These are phyloP conservation scores for Cinclus cinclus DNA, from an alignment of 2,113 vertebrate genomes.

Conservation along the genomic window DNA sequence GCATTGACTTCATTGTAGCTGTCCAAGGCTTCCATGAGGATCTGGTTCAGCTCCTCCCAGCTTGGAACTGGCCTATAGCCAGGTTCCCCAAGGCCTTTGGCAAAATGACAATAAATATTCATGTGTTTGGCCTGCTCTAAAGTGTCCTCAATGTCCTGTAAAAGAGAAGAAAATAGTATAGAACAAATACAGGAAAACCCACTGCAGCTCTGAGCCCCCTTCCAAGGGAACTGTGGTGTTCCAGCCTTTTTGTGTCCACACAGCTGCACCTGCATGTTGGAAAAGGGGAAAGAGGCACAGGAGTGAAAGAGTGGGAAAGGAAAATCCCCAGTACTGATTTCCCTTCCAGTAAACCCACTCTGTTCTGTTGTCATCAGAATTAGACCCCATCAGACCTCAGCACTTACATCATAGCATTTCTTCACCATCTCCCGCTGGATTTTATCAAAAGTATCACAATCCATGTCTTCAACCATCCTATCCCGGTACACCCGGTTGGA, in stretches of 20 bases:
- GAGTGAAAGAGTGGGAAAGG: background rate
- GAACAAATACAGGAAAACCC: background rate
- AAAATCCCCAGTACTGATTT: background rate
- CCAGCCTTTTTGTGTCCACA: background rate
- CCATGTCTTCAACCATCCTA: constrained; percentile 86
- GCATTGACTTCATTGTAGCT: constrained; percentile 91
- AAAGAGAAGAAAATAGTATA: background rate
- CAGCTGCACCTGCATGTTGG: background rate
- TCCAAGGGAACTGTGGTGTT: fast-evolving
- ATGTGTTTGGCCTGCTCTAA: constrained; percentile 74
- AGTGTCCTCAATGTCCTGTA: constrained; percentile 79
- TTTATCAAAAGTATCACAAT: constrained; percentile 85
- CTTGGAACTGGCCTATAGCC: constrained; percentile 83
- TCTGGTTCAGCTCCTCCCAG: constrained; percentile 85
- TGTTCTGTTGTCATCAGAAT: background rate
- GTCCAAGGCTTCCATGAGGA: constrained; percentile 84
- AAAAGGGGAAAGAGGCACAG: background rate
- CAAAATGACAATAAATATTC: constrained; percentile 92
- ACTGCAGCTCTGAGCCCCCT: background rate
- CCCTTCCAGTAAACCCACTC: background rate
- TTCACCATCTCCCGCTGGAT: constrained; percentile 83
- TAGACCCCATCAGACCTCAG: background rate
- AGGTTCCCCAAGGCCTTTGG: constrained; percentile 80
- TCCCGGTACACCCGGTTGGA: constrained; percentile 88
- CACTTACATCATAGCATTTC: constrained; percentile 85